Conservation (phyloP, 2,113 vertebrate genomes). For the Pao palembangensis region DNA sequence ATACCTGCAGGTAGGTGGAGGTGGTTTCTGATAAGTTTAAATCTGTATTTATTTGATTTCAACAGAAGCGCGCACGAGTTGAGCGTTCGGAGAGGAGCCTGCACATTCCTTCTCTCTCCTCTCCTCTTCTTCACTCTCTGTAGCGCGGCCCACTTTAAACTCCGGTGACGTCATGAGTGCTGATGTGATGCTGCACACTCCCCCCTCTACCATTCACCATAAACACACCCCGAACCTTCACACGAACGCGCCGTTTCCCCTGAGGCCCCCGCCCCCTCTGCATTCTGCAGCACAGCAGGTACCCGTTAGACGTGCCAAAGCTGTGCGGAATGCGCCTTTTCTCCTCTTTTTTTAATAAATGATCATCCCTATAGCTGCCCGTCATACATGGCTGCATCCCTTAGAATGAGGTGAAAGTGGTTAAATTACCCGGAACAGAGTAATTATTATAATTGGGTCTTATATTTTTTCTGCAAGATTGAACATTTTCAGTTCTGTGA, state of each 20-base stretch:
- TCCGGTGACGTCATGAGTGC: slow-evolving; percentile 70
- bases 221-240: neutral
- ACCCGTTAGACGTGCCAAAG: neutral
- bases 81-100: slow-evolving; percentile 21
- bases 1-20: neutral
- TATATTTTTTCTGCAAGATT: slow-evolving; percentile 43
- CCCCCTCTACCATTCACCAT: neutral
- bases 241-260: neutral
- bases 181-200: slow-evolving; percentile 42
- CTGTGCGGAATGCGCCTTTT: neutral
- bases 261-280: neutral
- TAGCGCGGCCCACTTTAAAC: slow-evolving; percentile 81
- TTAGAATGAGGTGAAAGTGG: slow-evolving; percentile 20
- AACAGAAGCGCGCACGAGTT: slow-evolving; percentile 8
- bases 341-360: neutral
- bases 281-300: neutral
- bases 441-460: slow-evolving; percentile 56
- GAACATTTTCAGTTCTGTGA: slow-evolving; percentile 30
- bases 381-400: slow-evolving; percentile 18
- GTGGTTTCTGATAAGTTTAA: neutral
- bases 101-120: slow-evolving; percentile 12
- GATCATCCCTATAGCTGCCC: neutral
- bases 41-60: slow-evolving; percentile 33
- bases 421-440: slow-evolving; percentile 46
- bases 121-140: slow-evolving; percentile 45